Evolutionary conservation across 2,888 invertebrate genomes (phyloP).

Genomic region (Aelia acuminata): DNA sequence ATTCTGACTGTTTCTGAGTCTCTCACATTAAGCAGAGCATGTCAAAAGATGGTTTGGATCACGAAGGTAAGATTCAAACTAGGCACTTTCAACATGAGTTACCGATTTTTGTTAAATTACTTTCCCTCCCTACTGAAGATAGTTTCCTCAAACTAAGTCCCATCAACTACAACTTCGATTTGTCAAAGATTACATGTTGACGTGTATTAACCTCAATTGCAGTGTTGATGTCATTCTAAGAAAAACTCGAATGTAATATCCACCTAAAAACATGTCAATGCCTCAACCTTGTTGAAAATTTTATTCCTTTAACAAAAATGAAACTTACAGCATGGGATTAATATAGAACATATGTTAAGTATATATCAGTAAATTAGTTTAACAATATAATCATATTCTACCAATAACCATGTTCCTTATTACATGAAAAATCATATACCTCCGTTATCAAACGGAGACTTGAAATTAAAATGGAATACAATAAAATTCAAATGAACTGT

Average conservation of each 20-base stretch:
- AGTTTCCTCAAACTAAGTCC: background rate
- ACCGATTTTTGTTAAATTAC: background rate
- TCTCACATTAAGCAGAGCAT: too few relatives aligned
- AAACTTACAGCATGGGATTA: too few relatives aligned
- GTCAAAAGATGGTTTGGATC: background rate
- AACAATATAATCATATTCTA: too few relatives aligned
- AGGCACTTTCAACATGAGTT: background rate
- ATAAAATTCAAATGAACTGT: too few relatives aligned
- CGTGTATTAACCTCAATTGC: constrained; percentile 23
- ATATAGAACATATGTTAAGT: too few relatives aligned
- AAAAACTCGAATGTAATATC: background rate
- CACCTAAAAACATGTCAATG: background rate
- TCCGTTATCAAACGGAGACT: too few relatives aligned
- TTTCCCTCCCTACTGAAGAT: background rate
- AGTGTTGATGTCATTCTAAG: background rate
- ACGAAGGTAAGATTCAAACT: background rate
- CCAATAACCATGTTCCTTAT: too few relatives aligned
- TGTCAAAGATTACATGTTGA: background rate
- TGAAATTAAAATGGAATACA: too few relatives aligned
- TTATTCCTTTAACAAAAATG: too few relatives aligned
- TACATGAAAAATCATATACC: too few relatives aligned
- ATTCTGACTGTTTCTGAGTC: too few relatives aligned
- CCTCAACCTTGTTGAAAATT: rapidly evolving
- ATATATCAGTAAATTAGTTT: too few relatives aligned
- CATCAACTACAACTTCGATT: background rate